Evolutionary conservation across 2,888 invertebrate genomes (phyloP).

Genomic region (Belgica antarctica): DNA sequence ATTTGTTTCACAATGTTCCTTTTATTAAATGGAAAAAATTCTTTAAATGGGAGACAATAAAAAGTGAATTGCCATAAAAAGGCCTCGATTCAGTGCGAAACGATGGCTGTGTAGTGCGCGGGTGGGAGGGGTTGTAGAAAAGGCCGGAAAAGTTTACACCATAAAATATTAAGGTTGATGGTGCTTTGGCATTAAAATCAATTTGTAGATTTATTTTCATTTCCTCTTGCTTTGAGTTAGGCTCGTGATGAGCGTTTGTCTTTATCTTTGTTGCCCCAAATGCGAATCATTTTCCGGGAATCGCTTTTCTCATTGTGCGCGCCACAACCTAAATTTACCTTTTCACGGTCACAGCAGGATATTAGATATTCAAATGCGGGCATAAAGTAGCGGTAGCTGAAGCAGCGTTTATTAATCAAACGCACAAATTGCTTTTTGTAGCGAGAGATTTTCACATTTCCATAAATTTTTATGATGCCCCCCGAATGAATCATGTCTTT

Average conservation of each 20-base stretch:
- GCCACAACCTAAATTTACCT: neutral
- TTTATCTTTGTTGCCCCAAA: neutral
- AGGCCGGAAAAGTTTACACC: slow-evolving; percentile 28
- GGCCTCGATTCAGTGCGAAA: neutral
- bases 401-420: slow-evolving; percentile 29
- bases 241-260: neutral
- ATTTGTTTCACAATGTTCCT: slow-evolving; percentile 1
- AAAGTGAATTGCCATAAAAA: slow-evolving; percentile 13
- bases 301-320: neutral
- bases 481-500: neutral
- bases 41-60: slow-evolving; percentile 15
- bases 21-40: neutral
- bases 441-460: slow-evolving; percentile 22
- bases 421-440: slow-evolving; percentile 1
- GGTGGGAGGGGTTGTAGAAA: no score
- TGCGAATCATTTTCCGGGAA: neutral
- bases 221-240: neutral
- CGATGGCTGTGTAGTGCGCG: neutral
- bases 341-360: slow-evolving; percentile 29
- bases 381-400: neutral
- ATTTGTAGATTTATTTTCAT: slow-evolving; percentile 31
- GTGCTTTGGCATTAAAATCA: slow-evolving; percentile 39
- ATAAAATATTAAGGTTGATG: slow-evolving; percentile 40
- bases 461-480: slow-evolving; percentile 2
- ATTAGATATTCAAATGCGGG: slow-evolving; percentile 7